These are phyloP conservation scores for Atlantisia rogersi DNA, from an alignment of 2,113 vertebrate genomes.

Conservation along the genomic window DNA sequence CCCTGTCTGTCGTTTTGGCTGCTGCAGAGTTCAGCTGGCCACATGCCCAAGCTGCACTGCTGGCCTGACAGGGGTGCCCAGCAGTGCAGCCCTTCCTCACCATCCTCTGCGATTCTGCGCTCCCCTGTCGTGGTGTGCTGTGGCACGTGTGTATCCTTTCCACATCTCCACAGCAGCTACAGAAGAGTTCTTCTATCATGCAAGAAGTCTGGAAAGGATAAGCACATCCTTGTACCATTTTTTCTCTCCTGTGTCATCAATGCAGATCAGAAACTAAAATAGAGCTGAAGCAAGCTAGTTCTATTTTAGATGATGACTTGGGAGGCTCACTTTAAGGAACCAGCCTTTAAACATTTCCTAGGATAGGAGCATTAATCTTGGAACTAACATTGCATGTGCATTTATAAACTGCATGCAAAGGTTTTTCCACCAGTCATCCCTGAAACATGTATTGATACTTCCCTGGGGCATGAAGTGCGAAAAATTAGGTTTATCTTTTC, in stretches of 20 bases:
- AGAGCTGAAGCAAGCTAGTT: neutral
- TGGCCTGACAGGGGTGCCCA: neutral
- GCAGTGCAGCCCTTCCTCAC: accelerated
- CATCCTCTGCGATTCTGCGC: too few species aligned
- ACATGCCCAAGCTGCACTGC: accelerated
- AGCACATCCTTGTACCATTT: neutral
- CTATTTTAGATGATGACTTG: neutral
- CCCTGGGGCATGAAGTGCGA: neutral
- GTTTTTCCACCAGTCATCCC: neutral
- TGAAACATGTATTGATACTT: neutral
- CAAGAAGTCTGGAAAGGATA: neutral
- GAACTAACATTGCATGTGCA: neutral
- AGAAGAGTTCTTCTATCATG: neutral
- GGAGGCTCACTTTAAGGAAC: neutral
- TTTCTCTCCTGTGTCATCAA: neutral
- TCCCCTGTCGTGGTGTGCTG: neutral
- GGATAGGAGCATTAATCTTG: neutral
- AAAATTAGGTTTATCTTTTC: neutral
- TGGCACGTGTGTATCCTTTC: neutral
- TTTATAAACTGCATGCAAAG: neutral
- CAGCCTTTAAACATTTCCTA: neutral
- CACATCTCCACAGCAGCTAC: neutral
- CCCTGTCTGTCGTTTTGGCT: neutral
- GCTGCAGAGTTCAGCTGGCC: neutral
- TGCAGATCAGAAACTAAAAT: neutral